phyloP scores from a whole-genome alignment of 2,888 invertebrate species.

The Tuberolachnus salignus region DNA sequence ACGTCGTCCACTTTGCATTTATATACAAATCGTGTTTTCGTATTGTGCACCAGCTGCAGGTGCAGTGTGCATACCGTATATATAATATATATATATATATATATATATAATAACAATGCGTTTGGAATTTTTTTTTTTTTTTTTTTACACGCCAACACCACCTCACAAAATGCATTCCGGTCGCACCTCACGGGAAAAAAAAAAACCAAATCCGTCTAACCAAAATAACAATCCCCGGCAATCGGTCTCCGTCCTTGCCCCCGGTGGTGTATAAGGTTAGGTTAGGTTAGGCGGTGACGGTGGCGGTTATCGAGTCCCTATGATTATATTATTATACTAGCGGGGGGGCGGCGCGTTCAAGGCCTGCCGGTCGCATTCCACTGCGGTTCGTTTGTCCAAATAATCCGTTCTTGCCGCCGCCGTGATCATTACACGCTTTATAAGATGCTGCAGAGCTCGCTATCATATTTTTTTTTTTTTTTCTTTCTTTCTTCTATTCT shows the following conservation, averaged over 20 bases:
- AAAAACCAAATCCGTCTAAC: not conserved
- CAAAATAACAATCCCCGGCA: constrained; percentile 17
- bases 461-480: not conserved
- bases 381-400: constrained; percentile 55
- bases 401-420: constrained; percentile 35
- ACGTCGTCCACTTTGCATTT: no score
- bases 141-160: not conserved
- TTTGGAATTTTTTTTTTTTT: not conserved
- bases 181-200: not conserved
- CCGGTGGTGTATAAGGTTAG: no score
- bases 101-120: not conserved
- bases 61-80: not conserved
- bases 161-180: not conserved
- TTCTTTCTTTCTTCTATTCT: not conserved
- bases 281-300: no score
- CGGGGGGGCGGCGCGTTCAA: constrained; percentile 31
- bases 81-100: no score
- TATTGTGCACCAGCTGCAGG: not conserved
- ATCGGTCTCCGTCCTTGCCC: constrained; percentile 9
- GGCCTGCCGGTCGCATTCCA: constrained; percentile 55
- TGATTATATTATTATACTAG: not conserved
- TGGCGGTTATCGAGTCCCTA: not conserved
- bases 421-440: constrained; percentile 17
- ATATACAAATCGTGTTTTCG: not conserved
- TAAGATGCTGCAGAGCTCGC: not conserved